These are phyloP conservation scores for Neofelis nebulosa DNA, from an alignment of 2,113 vertebrate species.

Conservation along the genomic window DNA sequence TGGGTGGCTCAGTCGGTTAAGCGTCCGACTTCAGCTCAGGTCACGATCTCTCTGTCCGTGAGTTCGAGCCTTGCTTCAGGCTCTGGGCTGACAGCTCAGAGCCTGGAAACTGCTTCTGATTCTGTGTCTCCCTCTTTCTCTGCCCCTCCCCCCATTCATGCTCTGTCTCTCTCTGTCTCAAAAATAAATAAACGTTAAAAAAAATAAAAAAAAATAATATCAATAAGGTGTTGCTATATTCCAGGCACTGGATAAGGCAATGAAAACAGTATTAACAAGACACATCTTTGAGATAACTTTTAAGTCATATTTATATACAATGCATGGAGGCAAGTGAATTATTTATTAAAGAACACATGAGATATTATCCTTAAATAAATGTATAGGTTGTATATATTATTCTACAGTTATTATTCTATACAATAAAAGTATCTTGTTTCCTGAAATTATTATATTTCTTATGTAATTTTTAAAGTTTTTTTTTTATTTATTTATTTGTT, in stretches of 20 bases:
- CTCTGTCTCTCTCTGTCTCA: too few species aligned
- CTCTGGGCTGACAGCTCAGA: too few species aligned
- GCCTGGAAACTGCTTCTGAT: too few species aligned
- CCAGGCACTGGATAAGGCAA: background rate
- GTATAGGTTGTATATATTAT: background rate
- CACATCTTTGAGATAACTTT: background rate
- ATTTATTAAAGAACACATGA: background rate
- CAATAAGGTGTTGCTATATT: background rate
- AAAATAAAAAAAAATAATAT: background rate
- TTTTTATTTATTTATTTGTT: too few species aligned
- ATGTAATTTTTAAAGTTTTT: background rate
- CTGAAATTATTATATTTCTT: background rate
- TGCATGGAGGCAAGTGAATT: background rate
- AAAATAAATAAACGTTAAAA: too few species aligned
- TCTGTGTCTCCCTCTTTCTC: too few species aligned
- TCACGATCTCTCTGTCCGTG: too few species aligned
- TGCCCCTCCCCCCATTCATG: too few species aligned
- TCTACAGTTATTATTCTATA: background rate
- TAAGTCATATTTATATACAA: background rate
- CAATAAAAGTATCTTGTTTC: background rate
- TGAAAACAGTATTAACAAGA: background rate
- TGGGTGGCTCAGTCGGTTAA: too few species aligned
- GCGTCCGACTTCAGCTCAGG: too few species aligned
- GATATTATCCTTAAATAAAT: background rate
- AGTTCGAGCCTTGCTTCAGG: too few species aligned